Evolutionary conservation across 2,113 vertebrate species (phyloP), one percentile per base, ranked within the genome.

Genomic region (Gnathonemus echidnorhynchus): DNA sequence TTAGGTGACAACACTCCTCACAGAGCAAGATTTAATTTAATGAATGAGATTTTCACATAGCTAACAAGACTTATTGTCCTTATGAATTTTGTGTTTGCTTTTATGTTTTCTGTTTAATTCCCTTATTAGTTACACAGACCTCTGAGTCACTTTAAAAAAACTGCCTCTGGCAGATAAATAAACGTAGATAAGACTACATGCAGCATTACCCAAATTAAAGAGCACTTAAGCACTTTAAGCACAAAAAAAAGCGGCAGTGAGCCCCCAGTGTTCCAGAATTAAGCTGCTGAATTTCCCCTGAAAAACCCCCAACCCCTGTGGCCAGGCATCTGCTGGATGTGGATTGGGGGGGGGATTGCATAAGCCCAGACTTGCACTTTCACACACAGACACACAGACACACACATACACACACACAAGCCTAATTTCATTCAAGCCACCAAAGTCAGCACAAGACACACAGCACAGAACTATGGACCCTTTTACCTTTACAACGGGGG

Each of bases 361-460:
- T 35, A 31, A 80, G 17, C 5, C 19, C 48, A 53, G 21, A 48
- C 58, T 58, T 56, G 58, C 42, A 88, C 88, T 88, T 19, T 85
- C 17, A 93, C 15, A 92, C 83, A 91, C 48, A 93, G 53, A 92
- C 48, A 90, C 9, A 90, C 27, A 89, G 35, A 39, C 10, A 70
- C 46, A 89, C 58, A 62, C 13, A 49, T 45, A 70, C 6, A 50
- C 83, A 70, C 50, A 88, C 24, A 52, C 15, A 46, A 66, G 3
- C 74, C 19, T 50, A 24, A 88, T 80, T 21, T 10, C 35, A 56
- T 48, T 21, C 42, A 53, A 31, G 74, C 87, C 87, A 56, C 31
- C 11, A 2, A 3, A 58, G 31, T 27, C 48, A 53, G 31, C 48
- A 50, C n/a, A 86, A 27, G 24, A 13, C 49, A 3, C 86, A 56